These are phyloP conservation scores for Taxidea taxus DNA, from an alignment of 2,113 vertebrate genomes.

Conservation along the genomic window DNA sequence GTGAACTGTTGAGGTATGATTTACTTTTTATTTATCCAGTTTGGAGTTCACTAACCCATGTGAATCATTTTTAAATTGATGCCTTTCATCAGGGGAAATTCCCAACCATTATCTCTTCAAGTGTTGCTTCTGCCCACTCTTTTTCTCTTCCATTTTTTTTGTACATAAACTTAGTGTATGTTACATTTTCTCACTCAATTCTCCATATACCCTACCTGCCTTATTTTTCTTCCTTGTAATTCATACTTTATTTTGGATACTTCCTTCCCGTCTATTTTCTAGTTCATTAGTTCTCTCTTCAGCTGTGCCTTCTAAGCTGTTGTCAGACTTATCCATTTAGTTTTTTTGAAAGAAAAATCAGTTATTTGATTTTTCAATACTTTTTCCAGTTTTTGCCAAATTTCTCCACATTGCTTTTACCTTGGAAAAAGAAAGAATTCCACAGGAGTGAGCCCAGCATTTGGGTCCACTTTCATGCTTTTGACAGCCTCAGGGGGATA, in stretches of 20 bases:
- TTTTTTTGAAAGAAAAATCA: neutral
- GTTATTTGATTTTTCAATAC: neutral
- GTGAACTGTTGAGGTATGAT: neutral
- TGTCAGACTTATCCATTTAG: neutral
- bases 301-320: neutral
- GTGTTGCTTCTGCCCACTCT: neutral
- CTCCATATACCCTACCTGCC: too few relatives aligned
- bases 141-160: neutral
- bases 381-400: neutral
- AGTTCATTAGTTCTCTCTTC: neutral
- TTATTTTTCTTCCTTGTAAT: neutral
- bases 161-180: neutral
- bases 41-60: neutral
- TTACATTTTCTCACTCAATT: neutral
- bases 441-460: neutral
- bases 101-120: neutral
- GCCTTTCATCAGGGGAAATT: neutral
- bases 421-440: neutral
- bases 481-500: neutral
- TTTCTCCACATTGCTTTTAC: neutral
- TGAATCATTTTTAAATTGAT: neutral
- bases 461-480: neutral
- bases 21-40: neutral
- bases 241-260: neutral
- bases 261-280: neutral